A percentile compares a stretch with the other conserved stretches of the same genome.
These are phyloP conservation scores for Antennarius striatus DNA, from an alignment of 2,113 vertebrate genomes.

Conservation along the genomic window DNA sequence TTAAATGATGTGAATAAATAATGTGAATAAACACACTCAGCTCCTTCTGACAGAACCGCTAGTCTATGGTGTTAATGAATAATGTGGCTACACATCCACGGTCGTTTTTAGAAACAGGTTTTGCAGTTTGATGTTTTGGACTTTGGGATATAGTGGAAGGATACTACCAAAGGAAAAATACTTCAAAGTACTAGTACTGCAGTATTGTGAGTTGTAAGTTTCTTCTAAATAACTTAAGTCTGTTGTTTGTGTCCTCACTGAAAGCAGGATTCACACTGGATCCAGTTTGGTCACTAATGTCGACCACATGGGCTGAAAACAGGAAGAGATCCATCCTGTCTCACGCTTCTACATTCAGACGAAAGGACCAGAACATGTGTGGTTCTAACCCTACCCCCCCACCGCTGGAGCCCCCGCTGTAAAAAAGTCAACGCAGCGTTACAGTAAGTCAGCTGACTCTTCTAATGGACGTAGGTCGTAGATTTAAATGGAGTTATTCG, in stretches of 20 bases:
- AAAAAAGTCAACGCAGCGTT: no score
- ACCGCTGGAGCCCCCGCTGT: no score
- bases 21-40: no score
- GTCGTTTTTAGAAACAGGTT: no score
- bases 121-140: background rate
- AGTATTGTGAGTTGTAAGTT: slow-evolving; percentile 23
- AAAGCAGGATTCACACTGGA: slow-evolving; percentile 37
- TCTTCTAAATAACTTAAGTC: background rate
- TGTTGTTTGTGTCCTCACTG: slow-evolving; percentile 22
- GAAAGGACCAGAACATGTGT: background rate
- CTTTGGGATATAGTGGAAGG: background rate
- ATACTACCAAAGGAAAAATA: slow-evolving; percentile 6
- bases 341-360: background rate
- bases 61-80: no score
- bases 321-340: background rate
- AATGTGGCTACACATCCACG: no score
- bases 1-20: no score
- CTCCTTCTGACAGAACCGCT: no score
- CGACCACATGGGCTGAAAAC: slow-evolving; percentile 42
- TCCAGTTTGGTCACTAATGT: slow-evolving; percentile 46
- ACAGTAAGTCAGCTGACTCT: no score
- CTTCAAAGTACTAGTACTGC: slow-evolving; percentile 31
- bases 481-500: no score
- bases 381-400: no score
- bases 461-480: no score